A percentile compares a stretch with the other conserved stretches of the same genome.
Evolutionary conservation across 2,113 vertebrate genomes (phyloP).

Genomic region (Peromyscus polionotus): DNA sequence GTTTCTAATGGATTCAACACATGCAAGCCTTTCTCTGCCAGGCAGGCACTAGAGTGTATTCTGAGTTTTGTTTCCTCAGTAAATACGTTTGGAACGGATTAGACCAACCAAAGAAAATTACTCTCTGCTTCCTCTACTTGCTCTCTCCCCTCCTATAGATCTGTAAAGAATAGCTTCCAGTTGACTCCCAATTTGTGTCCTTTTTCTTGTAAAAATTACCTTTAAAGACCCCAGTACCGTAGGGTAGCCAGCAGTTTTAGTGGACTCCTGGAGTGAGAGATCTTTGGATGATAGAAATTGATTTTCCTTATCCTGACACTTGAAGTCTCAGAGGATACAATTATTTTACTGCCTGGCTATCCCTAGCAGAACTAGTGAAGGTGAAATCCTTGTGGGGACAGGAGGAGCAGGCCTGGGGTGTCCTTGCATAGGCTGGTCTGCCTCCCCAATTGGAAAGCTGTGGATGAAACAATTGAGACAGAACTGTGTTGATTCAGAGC

Average conservation of each 20-base stretch:
- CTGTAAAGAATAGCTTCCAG: constrained; percentile 30
- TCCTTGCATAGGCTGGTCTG: background rate
- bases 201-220: constrained; percentile 70
- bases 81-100: constrained; percentile 74
- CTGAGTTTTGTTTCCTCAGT: constrained; percentile 81
- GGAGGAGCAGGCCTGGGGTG: fast-evolving
- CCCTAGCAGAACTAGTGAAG: background rate
- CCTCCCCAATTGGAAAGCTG: background rate
- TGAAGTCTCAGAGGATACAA: constrained; percentile 70
- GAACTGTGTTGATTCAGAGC: background rate
- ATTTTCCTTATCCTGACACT: constrained; percentile 73
- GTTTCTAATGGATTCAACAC: constrained; percentile 81
- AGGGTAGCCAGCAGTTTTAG: constrained; percentile 48
- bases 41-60: constrained; percentile 41
- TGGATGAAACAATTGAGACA: background rate
- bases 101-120: constrained; percentile 64
- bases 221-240: constrained; percentile 4
- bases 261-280: constrained; percentile 59
- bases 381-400: background rate
- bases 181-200: constrained; percentile 59
- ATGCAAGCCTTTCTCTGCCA: constrained; percentile 82
- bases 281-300: constrained; percentile 65
- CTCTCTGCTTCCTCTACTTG: constrained; percentile 65
- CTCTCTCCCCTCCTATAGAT: constrained; percentile 73
- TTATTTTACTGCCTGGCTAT: constrained; percentile 59